A percentile compares a stretch with the other conserved stretches of the same genome.
Conservation (phyloP, 2,113 vertebrate species). For the Hucho hucho region DNA sequence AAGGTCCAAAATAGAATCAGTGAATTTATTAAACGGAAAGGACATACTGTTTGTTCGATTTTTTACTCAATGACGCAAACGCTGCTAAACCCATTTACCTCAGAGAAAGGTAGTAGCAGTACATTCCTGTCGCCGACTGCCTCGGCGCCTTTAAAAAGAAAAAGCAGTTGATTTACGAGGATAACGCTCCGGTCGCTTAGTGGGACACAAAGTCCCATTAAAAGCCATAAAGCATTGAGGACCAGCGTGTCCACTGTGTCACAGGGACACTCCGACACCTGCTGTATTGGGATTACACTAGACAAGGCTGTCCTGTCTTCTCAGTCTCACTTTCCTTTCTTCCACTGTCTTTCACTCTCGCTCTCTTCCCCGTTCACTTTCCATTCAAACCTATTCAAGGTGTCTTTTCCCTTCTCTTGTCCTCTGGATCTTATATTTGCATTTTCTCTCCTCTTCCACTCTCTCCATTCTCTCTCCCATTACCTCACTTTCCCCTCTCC, state of each 20-base stretch:
- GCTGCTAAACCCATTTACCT: background rate
- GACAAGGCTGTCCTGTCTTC: background rate
- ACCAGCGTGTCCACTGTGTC: background rate
- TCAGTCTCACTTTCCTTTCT: background rate
- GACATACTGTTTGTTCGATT: background rate
- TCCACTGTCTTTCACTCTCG: background rate
- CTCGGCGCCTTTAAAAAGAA: background rate
- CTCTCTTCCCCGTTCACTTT: background rate
- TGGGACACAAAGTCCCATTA: constrained; percentile 1
- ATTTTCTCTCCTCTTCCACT: background rate
- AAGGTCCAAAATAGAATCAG: no score
- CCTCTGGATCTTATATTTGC: background rate
- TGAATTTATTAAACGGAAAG: background rate
- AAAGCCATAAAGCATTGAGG: background rate
- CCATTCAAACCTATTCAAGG: no score
- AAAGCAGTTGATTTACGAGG: background rate
- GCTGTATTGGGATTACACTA: background rate
- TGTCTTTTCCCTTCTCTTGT: background rate
- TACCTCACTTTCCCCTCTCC: background rate
- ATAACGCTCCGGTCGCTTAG: background rate
- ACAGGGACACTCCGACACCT: background rate
- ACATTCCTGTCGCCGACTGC: background rate
- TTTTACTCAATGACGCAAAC: background rate
- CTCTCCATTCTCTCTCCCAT: no score
- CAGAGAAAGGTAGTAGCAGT: background rate